A percentile compares a stretch with the other conserved stretches of the same genome.
Conservation (phyloP, 2,113 vertebrate species). For the Apteryx mantelli region DNA sequence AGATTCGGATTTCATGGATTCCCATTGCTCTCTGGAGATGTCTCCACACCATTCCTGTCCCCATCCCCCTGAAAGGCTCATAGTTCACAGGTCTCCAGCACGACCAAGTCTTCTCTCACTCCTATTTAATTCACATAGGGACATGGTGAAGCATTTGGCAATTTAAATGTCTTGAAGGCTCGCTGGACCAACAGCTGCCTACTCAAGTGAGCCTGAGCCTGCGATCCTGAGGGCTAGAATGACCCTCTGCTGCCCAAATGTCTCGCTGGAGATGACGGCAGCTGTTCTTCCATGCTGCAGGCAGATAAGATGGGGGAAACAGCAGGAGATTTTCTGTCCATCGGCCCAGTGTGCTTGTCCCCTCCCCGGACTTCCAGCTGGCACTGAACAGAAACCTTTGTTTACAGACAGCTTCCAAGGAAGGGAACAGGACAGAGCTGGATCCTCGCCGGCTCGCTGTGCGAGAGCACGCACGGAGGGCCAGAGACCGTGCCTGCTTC, state of each 20-base stretch:
- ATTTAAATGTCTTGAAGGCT: not conserved
- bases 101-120: not conserved
- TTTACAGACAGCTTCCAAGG: not conserved
- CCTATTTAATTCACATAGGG: no score
- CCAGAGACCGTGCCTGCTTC: not conserved
- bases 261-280: not conserved
- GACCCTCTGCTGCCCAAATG: not conserved
- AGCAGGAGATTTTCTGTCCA: not conserved
- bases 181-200: not conserved
- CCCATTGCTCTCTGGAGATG: not conserved
- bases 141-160: not conserved
- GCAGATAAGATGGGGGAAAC: not conserved
- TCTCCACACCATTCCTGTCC: no score
- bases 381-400: not conserved
- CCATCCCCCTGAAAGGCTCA: no score
- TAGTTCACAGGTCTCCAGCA: not conserved
- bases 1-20: not conserved
- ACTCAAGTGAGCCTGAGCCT: not conserved
- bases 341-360: not conserved
- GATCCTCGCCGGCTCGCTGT: conserved; percentile 22
- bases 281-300: not conserved
- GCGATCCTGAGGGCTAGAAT: not conserved
- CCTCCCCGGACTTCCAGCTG: not conserved
- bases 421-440: not conserved
- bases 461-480: not conserved